phyloP scores from a whole-genome alignment of 2,113 vertebrate species.

The Eublepharis macularius region DNA sequence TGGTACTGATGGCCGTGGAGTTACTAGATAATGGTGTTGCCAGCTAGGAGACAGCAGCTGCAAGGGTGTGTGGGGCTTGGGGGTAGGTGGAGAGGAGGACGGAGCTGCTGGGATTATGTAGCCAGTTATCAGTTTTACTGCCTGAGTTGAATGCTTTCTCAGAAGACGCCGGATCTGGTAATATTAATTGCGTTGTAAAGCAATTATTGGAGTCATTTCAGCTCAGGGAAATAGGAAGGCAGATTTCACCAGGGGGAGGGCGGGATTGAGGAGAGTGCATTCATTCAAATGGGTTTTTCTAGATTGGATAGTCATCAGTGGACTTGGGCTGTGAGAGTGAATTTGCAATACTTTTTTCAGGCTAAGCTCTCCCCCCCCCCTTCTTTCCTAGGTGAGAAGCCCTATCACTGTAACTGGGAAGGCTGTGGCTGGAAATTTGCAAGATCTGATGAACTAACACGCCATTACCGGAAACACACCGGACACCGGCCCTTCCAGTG shows the following conservation, averaged over 20 bases:
- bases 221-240: neutral
- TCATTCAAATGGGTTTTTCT: neutral
- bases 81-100: too few relatives aligned
- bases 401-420: constrained; percentile 92
- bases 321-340: neutral
- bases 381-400: constrained; percentile 82
- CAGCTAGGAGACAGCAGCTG: too few relatives aligned
- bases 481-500: constrained; percentile 91
- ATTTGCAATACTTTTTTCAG: neutral
- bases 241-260: neutral
- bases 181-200: neutral
- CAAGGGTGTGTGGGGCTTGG: neutral
- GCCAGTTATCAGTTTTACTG: neutral
- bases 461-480: constrained; percentile 92
- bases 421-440: constrained; percentile 93
- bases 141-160: neutral
- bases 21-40: neutral
- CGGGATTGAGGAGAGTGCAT: neutral
- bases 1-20: too few relatives aligned
- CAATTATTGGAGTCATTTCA: neutral
- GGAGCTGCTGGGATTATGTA: neutral
- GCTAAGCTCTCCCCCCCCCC: neutral
- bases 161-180: neutral
- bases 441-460: constrained; percentile 87
- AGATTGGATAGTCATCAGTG: neutral